These are phyloP conservation scores for Caenorhabditis tropicalis DNA, from an alignment of 1,140 invertebrate species.

Conservation along the genomic window DNA sequence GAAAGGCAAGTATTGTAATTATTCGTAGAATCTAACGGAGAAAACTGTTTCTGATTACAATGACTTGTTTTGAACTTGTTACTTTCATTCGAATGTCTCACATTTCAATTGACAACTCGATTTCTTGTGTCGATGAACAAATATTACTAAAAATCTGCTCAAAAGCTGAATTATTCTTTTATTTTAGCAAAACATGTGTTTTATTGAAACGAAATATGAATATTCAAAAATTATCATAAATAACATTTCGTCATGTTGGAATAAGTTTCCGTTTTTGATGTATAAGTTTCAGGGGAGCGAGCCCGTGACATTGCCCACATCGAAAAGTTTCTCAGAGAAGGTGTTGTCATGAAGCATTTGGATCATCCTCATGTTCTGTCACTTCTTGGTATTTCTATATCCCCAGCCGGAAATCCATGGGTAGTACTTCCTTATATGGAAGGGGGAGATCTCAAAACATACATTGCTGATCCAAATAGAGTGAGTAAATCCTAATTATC, in stretches of 20 bases:
- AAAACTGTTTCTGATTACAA: too few relatives aligned
- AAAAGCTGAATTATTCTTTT: too few relatives aligned
- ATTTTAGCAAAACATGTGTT: too few relatives aligned
- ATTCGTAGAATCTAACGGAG: too few relatives aligned
- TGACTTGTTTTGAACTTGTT: too few relatives aligned
- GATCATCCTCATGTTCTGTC: slow-evolving; percentile 67
- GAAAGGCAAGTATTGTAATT: slow-evolving; percentile 57
- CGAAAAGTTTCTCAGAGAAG: slow-evolving; percentile 68
- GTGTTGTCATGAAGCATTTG: slow-evolving; percentile 67
- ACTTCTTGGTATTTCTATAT: slow-evolving; percentile 61
- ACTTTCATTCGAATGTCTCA: too few relatives aligned
- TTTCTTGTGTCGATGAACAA: background rate
- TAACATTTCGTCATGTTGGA: too few relatives aligned
- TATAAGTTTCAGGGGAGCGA: slow-evolving; percentile 61
- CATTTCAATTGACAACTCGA: too few relatives aligned
- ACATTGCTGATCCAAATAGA: slow-evolving; percentile 63
- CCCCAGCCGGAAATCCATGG: slow-evolving; percentile 66
- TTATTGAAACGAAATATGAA: too few relatives aligned
- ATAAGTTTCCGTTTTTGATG: too few relatives aligned
- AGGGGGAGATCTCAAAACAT: slow-evolving; percentile 66
- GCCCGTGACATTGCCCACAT: slow-evolving; percentile 59
- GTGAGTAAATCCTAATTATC: too few relatives aligned
- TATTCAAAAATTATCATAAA: too few relatives aligned
- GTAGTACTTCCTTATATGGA: slow-evolving; percentile 68
- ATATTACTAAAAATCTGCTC: background rate